Evolutionary conservation across 2,797 vertebrate genomes (phyloP).

Genomic region (Acanthurus lineatus): DNA sequence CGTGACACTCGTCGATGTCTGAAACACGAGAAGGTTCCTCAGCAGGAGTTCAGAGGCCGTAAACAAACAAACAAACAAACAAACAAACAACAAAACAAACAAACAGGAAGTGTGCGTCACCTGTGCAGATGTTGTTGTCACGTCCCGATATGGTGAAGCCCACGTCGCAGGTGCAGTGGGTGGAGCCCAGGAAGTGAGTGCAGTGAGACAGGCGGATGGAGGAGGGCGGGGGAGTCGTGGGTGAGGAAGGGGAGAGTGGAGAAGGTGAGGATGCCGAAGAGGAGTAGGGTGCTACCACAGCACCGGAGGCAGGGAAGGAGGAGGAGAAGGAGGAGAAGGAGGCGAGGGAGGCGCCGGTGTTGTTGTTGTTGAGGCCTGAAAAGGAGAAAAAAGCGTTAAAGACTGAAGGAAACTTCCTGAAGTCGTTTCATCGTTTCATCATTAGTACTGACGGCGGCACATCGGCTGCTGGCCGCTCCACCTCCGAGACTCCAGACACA

Average conservation of each 20-base stretch:
- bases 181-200: constrained; percentile 80
- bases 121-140: constrained; percentile 83
- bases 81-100: no score
- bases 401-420: background rate
- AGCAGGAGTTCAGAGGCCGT: background rate
- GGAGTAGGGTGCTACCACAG: constrained; percentile 40
- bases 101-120: constrained; percentile 38
- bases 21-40: constrained; percentile 3
- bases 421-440: no score
- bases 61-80: no score
- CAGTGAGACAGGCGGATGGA: constrained; percentile 78
- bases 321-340: constrained; percentile 46
- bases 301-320: constrained; percentile 27
- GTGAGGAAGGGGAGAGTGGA: background rate
- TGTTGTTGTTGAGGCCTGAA: constrained; percentile 64
- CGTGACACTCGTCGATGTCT: constrained; percentile 91
- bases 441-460: constrained; percentile 86
- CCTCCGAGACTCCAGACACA: constrained; percentile 83
- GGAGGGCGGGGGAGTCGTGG: constrained; percentile 38
- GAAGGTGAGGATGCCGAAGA: constrained; percentile 8
- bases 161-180: constrained; percentile 83
- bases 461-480: constrained; percentile 89
- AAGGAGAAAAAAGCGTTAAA: background rate
- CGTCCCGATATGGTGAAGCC: constrained; percentile 85
- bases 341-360: constrained; percentile 40